These are phyloP conservation scores for Drosophila fungiperda DNA, from an alignment of 2,888 invertebrate species.

Conservation along the genomic window DNA sequence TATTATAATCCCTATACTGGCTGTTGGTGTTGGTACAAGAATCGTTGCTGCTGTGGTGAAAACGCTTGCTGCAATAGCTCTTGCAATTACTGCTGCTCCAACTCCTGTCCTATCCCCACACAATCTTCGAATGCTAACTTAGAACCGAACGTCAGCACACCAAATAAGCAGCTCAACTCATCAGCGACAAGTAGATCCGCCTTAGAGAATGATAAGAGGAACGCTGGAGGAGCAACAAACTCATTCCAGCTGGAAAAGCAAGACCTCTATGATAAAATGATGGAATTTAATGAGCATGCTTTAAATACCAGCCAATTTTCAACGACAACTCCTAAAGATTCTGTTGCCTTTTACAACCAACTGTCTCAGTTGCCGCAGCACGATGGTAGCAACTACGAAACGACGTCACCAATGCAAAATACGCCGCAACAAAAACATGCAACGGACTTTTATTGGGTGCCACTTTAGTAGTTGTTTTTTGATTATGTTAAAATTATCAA, in stretches of 20 bases:
- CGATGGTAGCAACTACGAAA: background rate
- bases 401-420: background rate
- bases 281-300: conserved; percentile 24
- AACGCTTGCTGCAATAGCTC: conserved; percentile 14
- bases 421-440: background rate
- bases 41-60: conserved; percentile 22
- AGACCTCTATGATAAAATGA: conserved; percentile 18
- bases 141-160: background rate
- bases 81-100: background rate
- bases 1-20: conserved; percentile 59
- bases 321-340: background rate
- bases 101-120: conserved; percentile 16
- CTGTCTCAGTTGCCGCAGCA: background rate
- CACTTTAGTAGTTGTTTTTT: conserved; percentile 14
- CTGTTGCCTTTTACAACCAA: background rate
- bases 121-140: background rate
- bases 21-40: conserved; percentile 43
- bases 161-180: background rate
- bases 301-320: background rate
- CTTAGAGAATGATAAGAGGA: background rate
- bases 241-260: conserved; percentile 14
- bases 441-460: conserved; percentile 28
- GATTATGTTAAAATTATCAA: background rate
- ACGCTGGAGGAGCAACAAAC: conserved; percentile 16
- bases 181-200: background rate